Evolutionary conservation across 35 echinoderm and acorn worm genomes (phyloP).

Genomic region (Chiridota heheva): DNA sequence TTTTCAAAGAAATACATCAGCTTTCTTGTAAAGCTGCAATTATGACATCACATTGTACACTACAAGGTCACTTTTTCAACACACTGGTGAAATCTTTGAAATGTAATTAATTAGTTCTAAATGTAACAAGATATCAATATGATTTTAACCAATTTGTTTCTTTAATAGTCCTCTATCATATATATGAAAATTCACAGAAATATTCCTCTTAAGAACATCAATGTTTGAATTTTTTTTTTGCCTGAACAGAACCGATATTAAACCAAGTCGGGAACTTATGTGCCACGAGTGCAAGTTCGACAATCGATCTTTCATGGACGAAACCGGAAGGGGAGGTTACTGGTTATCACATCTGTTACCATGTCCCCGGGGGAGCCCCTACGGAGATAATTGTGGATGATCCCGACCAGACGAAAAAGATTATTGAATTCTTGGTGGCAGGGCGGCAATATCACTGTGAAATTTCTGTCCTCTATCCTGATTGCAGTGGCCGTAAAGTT

Average conservation of each 20-base stretch:
- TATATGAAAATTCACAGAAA: no score
- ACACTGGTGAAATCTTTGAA: no score
- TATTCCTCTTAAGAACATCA: no score
- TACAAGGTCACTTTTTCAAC: no score
- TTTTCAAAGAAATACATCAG: no score
- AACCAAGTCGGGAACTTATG: conserved; percentile 16
- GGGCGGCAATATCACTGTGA: conserved; percentile 39
- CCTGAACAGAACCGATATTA: neutral
- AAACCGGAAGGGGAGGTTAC: neutral
- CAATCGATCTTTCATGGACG: conserved; percentile 33
- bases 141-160: no score
- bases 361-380: neutral
- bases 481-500: conserved; percentile 1
- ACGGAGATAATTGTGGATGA: conserved; percentile 34
- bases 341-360: conserved; percentile 22
- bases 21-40: no score
- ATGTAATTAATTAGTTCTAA: no score
- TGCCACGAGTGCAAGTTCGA: conserved; percentile 15
- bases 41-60: no score
- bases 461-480: conserved; percentile 13
- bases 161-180: no score
- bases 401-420: conserved; percentile 19
- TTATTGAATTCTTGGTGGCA: conserved; percentile 24
- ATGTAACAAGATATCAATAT: no score
- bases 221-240: neutral